phyloP scores from a whole-genome alignment of 2,113 vertebrate species.

The Notothenia coriiceps region DNA sequence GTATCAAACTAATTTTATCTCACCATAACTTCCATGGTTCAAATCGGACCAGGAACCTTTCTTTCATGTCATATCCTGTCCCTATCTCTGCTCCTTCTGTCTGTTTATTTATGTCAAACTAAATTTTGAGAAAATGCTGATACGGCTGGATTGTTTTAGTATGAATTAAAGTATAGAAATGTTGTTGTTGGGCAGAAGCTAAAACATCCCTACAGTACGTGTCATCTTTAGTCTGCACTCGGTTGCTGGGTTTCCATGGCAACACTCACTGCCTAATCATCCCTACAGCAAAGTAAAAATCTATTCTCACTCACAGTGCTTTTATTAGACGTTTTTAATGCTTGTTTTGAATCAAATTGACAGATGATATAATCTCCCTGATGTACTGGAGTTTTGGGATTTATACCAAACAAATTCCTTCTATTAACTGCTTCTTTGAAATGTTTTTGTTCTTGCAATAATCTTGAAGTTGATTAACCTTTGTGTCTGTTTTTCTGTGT shows the following conservation, averaged over 20 bases:
- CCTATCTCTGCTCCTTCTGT: background rate
- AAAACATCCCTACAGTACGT: background rate
- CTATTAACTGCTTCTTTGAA: no score
- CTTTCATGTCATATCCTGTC: no score
- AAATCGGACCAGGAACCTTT: background rate
- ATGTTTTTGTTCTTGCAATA: background rate
- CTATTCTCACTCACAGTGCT: slow-evolving; percentile 19
- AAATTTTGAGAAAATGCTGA: background rate
- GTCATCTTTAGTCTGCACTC: slow-evolving; percentile 30
- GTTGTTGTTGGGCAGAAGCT: no score
- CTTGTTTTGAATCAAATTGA: no score
- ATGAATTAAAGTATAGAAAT: background rate
- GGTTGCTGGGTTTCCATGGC: slow-evolving; percentile 61
- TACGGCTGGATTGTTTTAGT: background rate
- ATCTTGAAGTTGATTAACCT: background rate
- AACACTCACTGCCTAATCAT: slow-evolving; percentile 38
- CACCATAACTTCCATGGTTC: background rate
- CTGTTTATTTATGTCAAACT: background rate
- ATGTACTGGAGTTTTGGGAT: background rate
- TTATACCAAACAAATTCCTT: background rate
- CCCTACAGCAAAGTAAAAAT: slow-evolving; percentile 36
- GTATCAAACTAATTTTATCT: background rate
- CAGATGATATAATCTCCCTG: background rate
- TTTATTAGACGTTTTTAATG: slow-evolving; percentile 13
- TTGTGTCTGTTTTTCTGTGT: slow-evolving; percentile 22